A percentile compares a stretch with the other conserved stretches of the same genome.
Evolutionary conservation across 2,113 vertebrate genomes (phyloP).

Genomic region (Pristiophorus japonicus): DNA sequence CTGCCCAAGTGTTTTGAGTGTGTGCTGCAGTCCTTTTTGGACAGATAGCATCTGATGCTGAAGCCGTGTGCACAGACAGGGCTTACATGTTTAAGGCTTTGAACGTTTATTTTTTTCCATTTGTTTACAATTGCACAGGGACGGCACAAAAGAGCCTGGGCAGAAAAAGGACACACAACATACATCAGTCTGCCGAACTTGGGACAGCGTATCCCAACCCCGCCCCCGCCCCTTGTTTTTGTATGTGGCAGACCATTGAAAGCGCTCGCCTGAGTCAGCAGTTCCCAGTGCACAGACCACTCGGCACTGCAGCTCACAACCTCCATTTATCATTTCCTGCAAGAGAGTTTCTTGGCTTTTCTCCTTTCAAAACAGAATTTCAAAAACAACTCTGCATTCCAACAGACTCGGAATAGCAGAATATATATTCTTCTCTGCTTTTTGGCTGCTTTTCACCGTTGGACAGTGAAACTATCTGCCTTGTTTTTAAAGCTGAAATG

Average conservation of each 20-base stretch:
- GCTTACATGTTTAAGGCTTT: background rate
- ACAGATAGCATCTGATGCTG: background rate
- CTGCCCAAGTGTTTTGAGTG: background rate
- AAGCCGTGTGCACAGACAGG: background rate
- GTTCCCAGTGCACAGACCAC: constrained; percentile 49
- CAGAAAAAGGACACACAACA: background rate
- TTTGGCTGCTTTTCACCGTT: background rate
- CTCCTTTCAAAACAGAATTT: constrained; percentile 51
- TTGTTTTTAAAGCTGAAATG: background rate
- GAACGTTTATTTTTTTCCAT: background rate
- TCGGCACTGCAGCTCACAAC: constrained; percentile 42
- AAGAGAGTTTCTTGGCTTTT: constrained; percentile 50
- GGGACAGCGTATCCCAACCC: background rate
- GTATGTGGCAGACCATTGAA: constrained; percentile 44
- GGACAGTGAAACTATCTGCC: background rate
- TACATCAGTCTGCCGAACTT: background rate
- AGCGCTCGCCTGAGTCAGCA: constrained; percentile 51
- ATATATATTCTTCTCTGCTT: background rate
- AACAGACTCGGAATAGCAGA: constrained; percentile 43
- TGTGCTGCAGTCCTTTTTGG: background rate
- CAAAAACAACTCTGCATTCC: constrained; percentile 54
- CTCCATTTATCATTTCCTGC: constrained; percentile 53
- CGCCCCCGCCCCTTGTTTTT: background rate
- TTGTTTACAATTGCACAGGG: background rate
- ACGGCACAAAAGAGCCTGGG: background rate